Evolutionary conservation across 2,113 vertebrate species (phyloP), one percentile per base, ranked within the genome.

Genomic region (Desmodus rotundus): DNA sequence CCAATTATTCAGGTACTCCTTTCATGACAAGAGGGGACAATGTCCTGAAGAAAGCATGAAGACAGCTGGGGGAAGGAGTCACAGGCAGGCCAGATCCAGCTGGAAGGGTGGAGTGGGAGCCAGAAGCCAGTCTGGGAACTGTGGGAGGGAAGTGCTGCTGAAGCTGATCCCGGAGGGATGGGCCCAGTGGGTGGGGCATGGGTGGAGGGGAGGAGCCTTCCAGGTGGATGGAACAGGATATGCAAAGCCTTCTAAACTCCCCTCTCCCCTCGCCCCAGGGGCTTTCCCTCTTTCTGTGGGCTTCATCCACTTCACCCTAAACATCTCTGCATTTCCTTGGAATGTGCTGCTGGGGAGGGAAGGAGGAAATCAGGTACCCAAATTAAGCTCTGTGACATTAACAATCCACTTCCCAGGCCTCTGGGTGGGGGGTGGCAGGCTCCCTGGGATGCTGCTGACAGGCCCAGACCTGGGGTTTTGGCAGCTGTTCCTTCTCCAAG

Each of bases 401-500:
- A 89, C 94, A 54, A 38, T 74, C 50, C 3, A 9, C 84, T 93
- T 94, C 86, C 94, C 95, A 95, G 97, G 91, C 76, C 93, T 83
- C 94, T 2, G 63, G 54, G 90, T 26, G 0, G 89, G 86, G 80
- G 68, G 84, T 5, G 15, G 82, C 77, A 31, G 90, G 85, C 76
- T 87, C 93, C 86, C 93, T 83, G 95, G 96, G 95, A 96, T 31
- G 38, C 93, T 31, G 93, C 26, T 88, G 95, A 88, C 85, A 84
- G 84, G 54, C 63, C 92, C 96, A 95, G 97, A 95, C 78, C 77
- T 43, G 1, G 19, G 93, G 14, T 45, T 70, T n/a, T 7, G 90
- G 97, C 96, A 97, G 97, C 96, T 97, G 96, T 91, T 97, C 87
- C 90, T 96, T 82, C 78, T 85, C 96, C 68, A 73, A 65, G 88